Base-by-base conservation (phyloP, 2,888 invertebrate species). In the Latrodectus hesperus region DNA sequence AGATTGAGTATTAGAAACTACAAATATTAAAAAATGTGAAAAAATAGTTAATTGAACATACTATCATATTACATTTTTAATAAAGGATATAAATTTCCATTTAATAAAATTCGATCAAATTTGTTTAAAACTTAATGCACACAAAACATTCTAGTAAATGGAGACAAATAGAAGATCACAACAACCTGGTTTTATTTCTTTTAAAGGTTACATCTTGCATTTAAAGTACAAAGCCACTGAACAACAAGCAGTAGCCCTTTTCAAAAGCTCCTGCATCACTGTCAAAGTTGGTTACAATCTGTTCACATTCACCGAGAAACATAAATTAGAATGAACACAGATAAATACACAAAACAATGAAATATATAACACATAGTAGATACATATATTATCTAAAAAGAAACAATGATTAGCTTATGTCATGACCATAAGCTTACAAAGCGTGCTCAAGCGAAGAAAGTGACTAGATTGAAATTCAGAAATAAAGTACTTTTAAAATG, bases 151-250 rank as follows among this genome's bases (percentile, higher is more conserved):
- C 38, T 38, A 38, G 1, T 38, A 38, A 38, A 0, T 53, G 26
- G 64, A 64, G 38, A 68, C 16, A 83, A 53, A 16, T 26, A 77
- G 22, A 84, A 74, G 38, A 73, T 73, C 72, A 81, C 78, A 78
- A 78, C 73, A 78, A 84, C 84, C 84, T 84, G 78, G 67, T 84
- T 84, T 84, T 77, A 77, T 84, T 74, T 75, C 68, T 67, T 65
- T 71, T 68, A n/a, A 60, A 60, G 73, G 71, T 17, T 72, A 84
- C 65, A 53, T 67, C 38, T 76, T 68, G 77, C 64, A 83, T 72
- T 71, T 64, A 65, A 55, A 78, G 67, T 84, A 73, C 67, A 78
- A 78, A 78, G 78, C 78, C 68, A 74, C 22, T 78, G 73, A 55
- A 65, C 17, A 65, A 38, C 38, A 26, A 65, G 26, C 71, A 84